These are phyloP conservation scores for Rhineura floridana DNA, from an alignment of 2,113 vertebrate genomes.

Conservation along the genomic window DNA sequence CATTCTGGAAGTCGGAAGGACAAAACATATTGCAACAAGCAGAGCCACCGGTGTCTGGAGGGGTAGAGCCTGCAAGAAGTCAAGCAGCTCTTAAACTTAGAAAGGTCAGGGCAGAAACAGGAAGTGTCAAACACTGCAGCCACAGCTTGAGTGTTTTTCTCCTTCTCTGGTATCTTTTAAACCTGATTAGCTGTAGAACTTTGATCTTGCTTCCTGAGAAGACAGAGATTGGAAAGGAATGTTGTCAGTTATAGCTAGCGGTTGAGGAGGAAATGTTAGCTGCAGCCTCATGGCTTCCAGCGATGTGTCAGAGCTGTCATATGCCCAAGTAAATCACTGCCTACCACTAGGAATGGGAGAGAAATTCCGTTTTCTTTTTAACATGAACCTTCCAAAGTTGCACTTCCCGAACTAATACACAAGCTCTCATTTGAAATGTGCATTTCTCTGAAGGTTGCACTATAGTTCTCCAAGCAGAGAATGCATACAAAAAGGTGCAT, in stretches of 20 bases:
- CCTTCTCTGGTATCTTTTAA: background rate
- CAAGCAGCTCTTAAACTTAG: background rate
- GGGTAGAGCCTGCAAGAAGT: background rate
- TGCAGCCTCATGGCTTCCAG: background rate
- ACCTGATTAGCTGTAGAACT: background rate
- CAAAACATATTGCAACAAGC: background rate
- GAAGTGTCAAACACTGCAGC: background rate
- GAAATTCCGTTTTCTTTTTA: no score
- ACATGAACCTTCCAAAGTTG: no score
- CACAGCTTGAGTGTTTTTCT: background rate
- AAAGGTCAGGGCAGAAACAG: background rate
- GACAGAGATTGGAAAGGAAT: background rate
- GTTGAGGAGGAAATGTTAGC: background rate
- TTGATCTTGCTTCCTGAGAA: background rate
- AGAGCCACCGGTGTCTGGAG: background rate
- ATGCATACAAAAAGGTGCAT: no score
- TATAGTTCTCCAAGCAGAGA: no score
- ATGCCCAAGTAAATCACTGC: background rate
- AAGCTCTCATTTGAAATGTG: no score
- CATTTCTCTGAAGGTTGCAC: no score
- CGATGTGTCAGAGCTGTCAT: background rate
- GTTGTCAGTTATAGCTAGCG: background rate
- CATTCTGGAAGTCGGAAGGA: background rate
- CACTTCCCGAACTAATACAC: no score
- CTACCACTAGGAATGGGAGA: background rate